A percentile compares a stretch with the other conserved stretches of the same genome.
phyloP scores from a whole-genome alignment of 2,888 invertebrate genomes.

The Diplolepis rosae region DNA sequence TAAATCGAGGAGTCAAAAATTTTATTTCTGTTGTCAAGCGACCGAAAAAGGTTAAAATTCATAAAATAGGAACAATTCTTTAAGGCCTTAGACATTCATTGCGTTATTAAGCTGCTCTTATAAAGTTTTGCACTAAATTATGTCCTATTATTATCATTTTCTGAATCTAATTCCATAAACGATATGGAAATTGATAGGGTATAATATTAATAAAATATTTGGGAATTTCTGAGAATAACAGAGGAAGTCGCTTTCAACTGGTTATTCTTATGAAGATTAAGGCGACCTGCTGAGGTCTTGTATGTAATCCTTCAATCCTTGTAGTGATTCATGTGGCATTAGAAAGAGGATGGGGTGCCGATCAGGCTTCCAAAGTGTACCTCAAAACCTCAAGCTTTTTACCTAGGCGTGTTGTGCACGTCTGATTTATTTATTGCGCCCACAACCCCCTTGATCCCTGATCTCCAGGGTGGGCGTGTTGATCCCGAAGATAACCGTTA shows the following conservation, averaged over 20 bases:
- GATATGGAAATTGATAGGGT: too few species aligned
- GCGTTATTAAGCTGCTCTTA: background rate
- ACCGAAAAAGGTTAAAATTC: background rate
- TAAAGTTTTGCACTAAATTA: too few species aligned
- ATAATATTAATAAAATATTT: too few species aligned
- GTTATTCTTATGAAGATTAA: background rate
- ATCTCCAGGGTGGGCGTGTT: slow-evolving; percentile 51
- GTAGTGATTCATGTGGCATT: background rate
- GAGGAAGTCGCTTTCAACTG: background rate
- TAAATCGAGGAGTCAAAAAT: background rate
- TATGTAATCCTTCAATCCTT: slow-evolving; percentile 34
- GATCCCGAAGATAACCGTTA: slow-evolving; percentile 53
- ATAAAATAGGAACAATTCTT: background rate
- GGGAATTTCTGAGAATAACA: background rate
- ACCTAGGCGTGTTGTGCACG: slow-evolving; percentile 41
- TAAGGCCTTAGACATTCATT: background rate
- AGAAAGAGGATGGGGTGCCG: slow-evolving; percentile 7
- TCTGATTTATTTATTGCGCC: slow-evolving; percentile 55
- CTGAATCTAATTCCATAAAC: too few species aligned
- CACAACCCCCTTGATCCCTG: slow-evolving; percentile 43
- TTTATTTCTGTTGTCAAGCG: slow-evolving; percentile 26
- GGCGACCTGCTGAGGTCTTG: slow-evolving; percentile 57
- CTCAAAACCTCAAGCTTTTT: slow-evolving; percentile 22
- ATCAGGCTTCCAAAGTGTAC: slow-evolving; percentile 6
- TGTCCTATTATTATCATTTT: too few species aligned